Conservation (phyloP, 23 tunicate species). For the Styela clava region DNA sequence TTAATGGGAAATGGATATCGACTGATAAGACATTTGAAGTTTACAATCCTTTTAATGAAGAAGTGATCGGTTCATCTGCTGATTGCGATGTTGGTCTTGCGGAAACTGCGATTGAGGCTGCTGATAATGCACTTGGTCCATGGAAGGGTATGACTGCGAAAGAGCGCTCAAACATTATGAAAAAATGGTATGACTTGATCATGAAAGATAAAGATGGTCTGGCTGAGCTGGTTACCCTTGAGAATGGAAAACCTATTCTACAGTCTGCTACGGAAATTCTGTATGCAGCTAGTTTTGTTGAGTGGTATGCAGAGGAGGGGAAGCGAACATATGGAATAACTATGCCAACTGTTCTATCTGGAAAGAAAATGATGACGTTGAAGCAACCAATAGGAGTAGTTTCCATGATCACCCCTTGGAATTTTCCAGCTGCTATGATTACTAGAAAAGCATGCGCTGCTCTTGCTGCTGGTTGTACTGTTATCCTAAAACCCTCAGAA, state of each 20-base stretch:
- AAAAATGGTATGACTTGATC: constrained; percentile 27
- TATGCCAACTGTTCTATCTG: background rate
- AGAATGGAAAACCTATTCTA: constrained; percentile 23
- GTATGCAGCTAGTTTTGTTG: constrained; percentile 18
- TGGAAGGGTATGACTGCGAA: constrained; percentile 78
- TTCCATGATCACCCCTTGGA: constrained; percentile 35
- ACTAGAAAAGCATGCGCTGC: constrained; percentile 35
- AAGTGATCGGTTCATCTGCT: constrained; percentile 54
- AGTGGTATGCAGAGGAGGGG: constrained; percentile 27
- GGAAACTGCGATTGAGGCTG: constrained; percentile 48
- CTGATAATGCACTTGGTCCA: constrained; percentile 44
- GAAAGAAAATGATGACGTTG: constrained; percentile 18
- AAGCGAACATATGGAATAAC: constrained; percentile 22
- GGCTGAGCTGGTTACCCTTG: constrained; percentile 17
- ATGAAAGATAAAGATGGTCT: background rate
- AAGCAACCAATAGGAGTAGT: constrained; percentile 36
- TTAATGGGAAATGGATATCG: constrained; percentile 64
- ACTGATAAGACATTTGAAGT: constrained; percentile 47
- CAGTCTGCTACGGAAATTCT: constrained; percentile 10
- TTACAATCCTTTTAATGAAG: constrained; percentile 52
- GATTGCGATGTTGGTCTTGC: constrained; percentile 55
- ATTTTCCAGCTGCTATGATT: constrained; percentile 25
- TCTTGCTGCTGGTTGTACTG: constrained; percentile 42
- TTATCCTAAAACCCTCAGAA: constrained; percentile 43
- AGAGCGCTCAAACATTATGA: constrained; percentile 3